Evolutionary conservation across 2,797 vertebrate genomes (phyloP).

Genomic region (Chelmon rostratus): DNA sequence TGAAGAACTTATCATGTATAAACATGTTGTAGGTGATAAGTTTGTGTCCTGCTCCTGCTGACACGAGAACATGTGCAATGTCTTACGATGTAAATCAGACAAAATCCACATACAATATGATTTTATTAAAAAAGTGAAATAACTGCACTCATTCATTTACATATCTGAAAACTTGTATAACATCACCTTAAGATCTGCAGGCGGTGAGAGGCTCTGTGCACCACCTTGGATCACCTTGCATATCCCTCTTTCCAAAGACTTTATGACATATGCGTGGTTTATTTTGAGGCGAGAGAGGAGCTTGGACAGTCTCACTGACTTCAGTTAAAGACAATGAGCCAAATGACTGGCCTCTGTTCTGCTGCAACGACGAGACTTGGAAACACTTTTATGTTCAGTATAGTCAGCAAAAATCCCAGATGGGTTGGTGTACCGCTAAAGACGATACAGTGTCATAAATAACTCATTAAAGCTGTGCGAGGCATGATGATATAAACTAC

Average conservation of each 20-base stretch:
- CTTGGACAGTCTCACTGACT: constrained; percentile 11
- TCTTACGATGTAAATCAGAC: background rate
- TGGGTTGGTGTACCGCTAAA: background rate
- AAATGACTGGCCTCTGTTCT: constrained; percentile 29
- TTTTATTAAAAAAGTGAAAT: background rate
- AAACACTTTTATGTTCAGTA: constrained; percentile 13
- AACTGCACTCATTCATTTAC: background rate
- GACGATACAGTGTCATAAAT: background rate
- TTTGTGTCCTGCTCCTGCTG: background rate
- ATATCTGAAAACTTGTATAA: background rate
- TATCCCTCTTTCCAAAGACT: background rate
- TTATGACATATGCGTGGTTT: constrained; percentile 28
- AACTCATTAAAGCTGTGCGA: background rate
- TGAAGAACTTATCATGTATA: constrained; percentile 59
- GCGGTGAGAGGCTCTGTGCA: background rate
- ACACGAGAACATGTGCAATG: background rate
- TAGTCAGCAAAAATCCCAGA: constrained; percentile 11
- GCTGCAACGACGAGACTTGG: background rate
- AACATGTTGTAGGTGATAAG: constrained; percentile 50
- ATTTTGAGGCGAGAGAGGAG: constrained; percentile 24
- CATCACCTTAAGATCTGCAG: background rate
- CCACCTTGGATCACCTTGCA: background rate
- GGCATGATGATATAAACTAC: background rate
- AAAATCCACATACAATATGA: background rate
- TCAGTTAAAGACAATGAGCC: constrained; percentile 32